Base-by-base conservation (phyloP, 1,140 invertebrate species). In the Physella acuta region DNA sequence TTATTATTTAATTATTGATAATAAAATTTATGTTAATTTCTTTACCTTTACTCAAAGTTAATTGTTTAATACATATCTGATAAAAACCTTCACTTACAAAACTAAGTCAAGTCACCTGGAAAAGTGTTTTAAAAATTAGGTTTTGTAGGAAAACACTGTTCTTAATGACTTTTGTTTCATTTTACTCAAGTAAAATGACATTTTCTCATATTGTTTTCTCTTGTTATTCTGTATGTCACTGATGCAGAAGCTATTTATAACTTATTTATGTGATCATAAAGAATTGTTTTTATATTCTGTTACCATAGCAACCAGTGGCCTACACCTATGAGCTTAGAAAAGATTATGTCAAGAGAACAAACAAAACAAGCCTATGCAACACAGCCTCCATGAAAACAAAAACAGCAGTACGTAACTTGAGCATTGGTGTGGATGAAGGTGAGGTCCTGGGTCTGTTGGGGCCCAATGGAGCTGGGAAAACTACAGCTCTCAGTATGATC, bases 391-490 rank as follows among this genome's bases (percentile, higher is more conserved):
- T 72, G 0, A 70, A 75, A 16, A 55, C 67, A 11, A 79, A 78
- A 53, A 74, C 78, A 20, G 83, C 78, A 24, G 88, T 94, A 4
- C 86, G 89, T 67, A 89, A 91, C 82, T 83, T 93, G 31, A 91
- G 90, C 3, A 86, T 94, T 44, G 89, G 89, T 1, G 90, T 95
- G 0, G 89, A 92, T 68, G 87, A 89, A 1, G 93, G 92, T 0
- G 92, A 95, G 83, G 92, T 95, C 1, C 91, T 94, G 78, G 93
- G 93, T 0, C 85, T 95, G 11, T 84, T 95, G 0, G 94, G 93
- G 0, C 93, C 93, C 75, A 95, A 94, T 78, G 88, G 88, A n/a
- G 93, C 93, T 37, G 93, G 93, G 0, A 95, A 95, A 86, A 94
- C 93, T 1, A 94, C 93, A 5, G 91, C 91, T 0, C 90, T 95